A percentile compares a stretch with the other conserved stretches of the same genome.
phyloP scores from a whole-genome alignment of 2,797 vertebrate genomes.

The Premnoplex brunnescens region DNA sequence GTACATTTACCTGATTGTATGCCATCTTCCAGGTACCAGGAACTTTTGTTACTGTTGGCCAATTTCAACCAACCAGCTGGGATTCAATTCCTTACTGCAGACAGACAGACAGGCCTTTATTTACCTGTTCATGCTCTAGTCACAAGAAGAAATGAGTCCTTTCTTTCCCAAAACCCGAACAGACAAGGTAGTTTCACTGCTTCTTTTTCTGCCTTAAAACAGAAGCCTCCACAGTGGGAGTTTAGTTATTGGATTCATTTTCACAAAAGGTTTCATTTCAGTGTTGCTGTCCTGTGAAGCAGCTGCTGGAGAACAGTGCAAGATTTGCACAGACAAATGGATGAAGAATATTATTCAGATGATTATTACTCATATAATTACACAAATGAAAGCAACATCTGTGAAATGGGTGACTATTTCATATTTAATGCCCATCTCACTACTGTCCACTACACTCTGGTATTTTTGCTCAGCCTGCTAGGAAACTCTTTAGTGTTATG shows the following conservation, averaged over 20 bases:
- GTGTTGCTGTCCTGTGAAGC: not conserved
- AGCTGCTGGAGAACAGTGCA: not conserved
- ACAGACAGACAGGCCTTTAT: not conserved
- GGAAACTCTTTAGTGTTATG: constrained; percentile 87
- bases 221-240: not conserved
- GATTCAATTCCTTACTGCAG: not conserved
- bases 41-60: not conserved
- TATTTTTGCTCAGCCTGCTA: constrained; percentile 83
- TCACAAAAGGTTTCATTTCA: not conserved
- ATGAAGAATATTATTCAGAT: not conserved
- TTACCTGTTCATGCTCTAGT: not conserved
- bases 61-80: not conserved
- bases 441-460: constrained; percentile 78
- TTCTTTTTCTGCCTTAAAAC: constrained; percentile 37
- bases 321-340: constrained; percentile 15
- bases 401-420: constrained; percentile 58
- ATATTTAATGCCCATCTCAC: constrained; percentile 68
- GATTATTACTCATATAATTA: not conserved
- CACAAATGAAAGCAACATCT: constrained; percentile 20
- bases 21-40: not conserved
- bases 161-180: not conserved
- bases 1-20: not conserved
- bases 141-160: not conserved
- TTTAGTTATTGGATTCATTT: not conserved
- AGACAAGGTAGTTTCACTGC: constrained; percentile 47